Evolutionary conservation across 2,113 vertebrate genomes (phyloP).

Genomic region (Pithys albifrons): DNA sequence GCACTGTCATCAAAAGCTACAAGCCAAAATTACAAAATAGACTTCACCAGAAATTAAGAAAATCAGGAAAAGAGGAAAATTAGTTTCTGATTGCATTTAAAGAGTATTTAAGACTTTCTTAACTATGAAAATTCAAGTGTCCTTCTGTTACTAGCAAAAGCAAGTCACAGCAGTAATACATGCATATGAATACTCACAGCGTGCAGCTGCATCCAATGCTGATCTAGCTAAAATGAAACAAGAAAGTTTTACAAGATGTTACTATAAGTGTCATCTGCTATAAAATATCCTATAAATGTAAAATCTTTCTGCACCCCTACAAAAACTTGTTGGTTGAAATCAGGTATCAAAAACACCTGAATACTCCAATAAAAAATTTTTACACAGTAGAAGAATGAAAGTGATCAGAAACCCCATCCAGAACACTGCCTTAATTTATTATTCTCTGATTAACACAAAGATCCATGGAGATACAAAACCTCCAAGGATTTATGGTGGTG

Average conservation of each 20-base stretch:
- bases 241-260: conserved; percentile 30
- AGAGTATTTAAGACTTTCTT: conserved; percentile 10
- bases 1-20: background rate
- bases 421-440: background rate
- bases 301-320: background rate
- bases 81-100: conserved; percentile 5
- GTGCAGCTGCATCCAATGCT: conserved; percentile 68
- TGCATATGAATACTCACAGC: conserved; percentile 79
- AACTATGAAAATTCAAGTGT: background rate
- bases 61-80: background rate
- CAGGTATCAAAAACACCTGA: background rate
- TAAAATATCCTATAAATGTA: background rate
- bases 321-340: background rate
- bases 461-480: background rate
- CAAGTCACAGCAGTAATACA: background rate
- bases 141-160: conserved; percentile 20
- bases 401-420: background rate
- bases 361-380: background rate
- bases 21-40: background rate
- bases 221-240: conserved; percentile 77
- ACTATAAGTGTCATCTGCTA: background rate
- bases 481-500: background rate
- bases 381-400: background rate
- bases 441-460: background rate
- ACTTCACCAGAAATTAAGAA: background rate